A percentile compares a stretch with the other conserved stretches of the same genome.
Evolutionary conservation across 2,888 invertebrate species (phyloP).

Genomic region (Dendrolimus pini): DNA sequence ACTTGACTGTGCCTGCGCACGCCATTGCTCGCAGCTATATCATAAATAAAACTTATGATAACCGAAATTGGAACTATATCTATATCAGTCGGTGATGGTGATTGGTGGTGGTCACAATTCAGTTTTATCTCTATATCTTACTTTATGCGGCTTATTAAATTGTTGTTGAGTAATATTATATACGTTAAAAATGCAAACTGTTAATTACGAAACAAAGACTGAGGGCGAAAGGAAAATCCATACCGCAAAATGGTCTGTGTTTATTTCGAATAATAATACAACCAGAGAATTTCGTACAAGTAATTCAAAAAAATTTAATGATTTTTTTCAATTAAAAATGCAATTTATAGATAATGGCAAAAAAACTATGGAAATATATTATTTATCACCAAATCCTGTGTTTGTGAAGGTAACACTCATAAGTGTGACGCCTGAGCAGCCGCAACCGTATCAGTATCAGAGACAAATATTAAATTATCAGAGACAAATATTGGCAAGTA

Average conservation of each 20-base stretch:
- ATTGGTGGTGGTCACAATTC: too few relatives aligned
- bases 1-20: too few relatives aligned
- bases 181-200: constrained; percentile 11
- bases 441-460: too few relatives aligned
- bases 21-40: too few relatives aligned
- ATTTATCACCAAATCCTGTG: constrained; percentile 48
- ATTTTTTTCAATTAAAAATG: constrained; percentile 55
- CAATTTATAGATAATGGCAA: constrained; percentile 56
- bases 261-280: constrained; percentile 47
- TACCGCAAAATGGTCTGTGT: constrained; percentile 59
- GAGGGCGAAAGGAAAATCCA: constrained; percentile 62
- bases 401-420: constrained; percentile 58
- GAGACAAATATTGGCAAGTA: constrained; percentile 59
- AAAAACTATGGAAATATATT: constrained; percentile 63
- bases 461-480: constrained; percentile 9
- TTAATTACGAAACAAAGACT: constrained; percentile 50
- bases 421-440: constrained; percentile 39
- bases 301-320: constrained; percentile 27
- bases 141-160: too few relatives aligned
- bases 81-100: too few relatives aligned
- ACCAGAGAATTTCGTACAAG: constrained; percentile 52
- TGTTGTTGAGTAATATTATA: too few relatives aligned
- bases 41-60: too few relatives aligned
- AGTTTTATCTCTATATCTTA: too few relatives aligned
- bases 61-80: too few relatives aligned